Conservation (phyloP, 2,888 invertebrate species). For the Adineta ricciae region DNA sequence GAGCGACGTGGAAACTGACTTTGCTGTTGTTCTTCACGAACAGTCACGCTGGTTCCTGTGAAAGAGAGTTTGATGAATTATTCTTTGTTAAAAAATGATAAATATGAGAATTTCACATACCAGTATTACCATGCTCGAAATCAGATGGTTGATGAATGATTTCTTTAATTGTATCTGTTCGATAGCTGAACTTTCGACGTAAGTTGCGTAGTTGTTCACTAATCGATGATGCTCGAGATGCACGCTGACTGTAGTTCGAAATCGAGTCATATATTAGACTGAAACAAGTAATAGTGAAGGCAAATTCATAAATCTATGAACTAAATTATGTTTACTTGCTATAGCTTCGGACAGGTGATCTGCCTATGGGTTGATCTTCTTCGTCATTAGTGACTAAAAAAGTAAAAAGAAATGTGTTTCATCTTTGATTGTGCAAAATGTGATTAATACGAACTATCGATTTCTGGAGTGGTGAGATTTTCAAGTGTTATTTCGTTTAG, state of each 20-base stretch:
- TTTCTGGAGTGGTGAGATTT: not conserved
- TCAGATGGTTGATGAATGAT: not conserved
- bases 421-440: not conserved
- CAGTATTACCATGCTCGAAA: not conserved
- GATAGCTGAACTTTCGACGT: slow-evolving; percentile 1
- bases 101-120: not conserved
- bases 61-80: too few relatives aligned
- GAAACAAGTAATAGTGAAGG: not conserved
- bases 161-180: slow-evolving; percentile 5
- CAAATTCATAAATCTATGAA: not conserved
- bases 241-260: not conserved
- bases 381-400: not conserved
- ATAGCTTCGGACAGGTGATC: not conserved
- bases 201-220: slow-evolving; percentile 14
- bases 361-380: not conserved
- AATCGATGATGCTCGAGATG: not conserved
- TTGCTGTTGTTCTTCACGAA: not conserved
- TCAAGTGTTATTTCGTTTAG: not conserved
- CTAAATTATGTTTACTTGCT: not conserved
- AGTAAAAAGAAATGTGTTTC: not conserved
- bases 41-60: not conserved
- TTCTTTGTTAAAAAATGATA: too few relatives aligned
- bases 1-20: not conserved
- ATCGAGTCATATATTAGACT: not conserved
- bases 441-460: not conserved